phyloP scores from a whole-genome alignment of 2,113 vertebrate genomes.

The Oncorhynchus kisutch region DNA sequence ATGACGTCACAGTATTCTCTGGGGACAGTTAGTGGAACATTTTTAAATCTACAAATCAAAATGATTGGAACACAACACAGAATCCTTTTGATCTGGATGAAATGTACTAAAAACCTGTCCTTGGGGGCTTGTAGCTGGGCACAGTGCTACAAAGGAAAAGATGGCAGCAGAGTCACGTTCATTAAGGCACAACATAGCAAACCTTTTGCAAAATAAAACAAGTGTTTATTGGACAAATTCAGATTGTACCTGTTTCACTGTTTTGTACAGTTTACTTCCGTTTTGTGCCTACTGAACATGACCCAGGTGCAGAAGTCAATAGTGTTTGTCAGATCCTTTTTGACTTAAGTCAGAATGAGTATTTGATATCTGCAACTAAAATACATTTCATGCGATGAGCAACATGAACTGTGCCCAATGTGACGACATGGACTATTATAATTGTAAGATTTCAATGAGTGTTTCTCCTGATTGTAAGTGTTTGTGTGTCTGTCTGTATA shows the following conservation, averaged over 20 bases:
- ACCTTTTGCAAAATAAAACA: too few species aligned
- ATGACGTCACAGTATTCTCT: background rate
- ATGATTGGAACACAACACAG: too few species aligned
- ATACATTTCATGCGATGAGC: conserved; percentile 11
- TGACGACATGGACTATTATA: conserved; percentile 1
- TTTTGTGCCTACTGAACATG: too few species aligned
- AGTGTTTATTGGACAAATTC: too few species aligned
- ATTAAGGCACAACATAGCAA: too few species aligned
- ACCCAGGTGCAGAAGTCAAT: background rate
- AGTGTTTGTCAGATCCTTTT: background rate
- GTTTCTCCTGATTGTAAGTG: conserved; percentile 13
- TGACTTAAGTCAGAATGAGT: background rate
- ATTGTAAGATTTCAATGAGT: conserved; percentile 19
- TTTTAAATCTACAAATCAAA: too few species aligned
- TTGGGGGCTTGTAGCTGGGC: background rate
- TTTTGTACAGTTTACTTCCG: too few species aligned
- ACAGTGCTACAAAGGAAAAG: background rate
- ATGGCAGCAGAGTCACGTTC: background rate
- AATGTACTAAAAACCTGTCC: too few species aligned
- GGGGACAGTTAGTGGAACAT: background rate
- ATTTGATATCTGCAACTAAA: background rate
- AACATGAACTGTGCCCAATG: conserved; percentile 20
- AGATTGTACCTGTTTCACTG: too few species aligned
- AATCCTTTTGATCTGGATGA: too few species aligned
- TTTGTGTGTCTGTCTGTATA: conserved; percentile 33